Percentiles rank a stretch among this genome's conserved stretches.
phyloP scores from a whole-genome alignment of 2,797 vertebrate species.

The Danio tinwini region DNA sequence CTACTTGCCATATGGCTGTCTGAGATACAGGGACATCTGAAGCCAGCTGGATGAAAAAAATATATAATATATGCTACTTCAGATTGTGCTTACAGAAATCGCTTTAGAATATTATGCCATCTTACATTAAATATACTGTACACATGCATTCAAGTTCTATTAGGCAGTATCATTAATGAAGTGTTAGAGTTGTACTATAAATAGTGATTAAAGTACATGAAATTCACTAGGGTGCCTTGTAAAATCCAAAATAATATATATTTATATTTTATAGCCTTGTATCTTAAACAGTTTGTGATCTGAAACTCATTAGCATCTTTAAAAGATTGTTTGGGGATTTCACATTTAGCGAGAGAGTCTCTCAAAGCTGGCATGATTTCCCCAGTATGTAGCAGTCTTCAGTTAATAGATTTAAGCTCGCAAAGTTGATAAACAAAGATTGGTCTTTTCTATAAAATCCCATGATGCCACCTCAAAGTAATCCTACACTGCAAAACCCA shows the following conservation, averaged over 20 bases:
- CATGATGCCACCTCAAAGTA: neutral
- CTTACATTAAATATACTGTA: neutral
- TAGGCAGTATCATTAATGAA: conserved; percentile 21
- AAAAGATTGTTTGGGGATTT: conserved; percentile 2
- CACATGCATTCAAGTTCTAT: neutral
- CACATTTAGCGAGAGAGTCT: neutral
- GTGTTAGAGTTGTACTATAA: conserved; percentile 13
- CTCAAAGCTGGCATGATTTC: too few species aligned
- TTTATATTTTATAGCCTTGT: neutral
- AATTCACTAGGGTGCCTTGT: conserved; percentile 8
- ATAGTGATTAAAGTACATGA: conserved; percentile 5
- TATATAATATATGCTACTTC: neutral
- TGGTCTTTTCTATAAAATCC: neutral
- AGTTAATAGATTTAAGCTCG: neutral
- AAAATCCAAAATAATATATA: too few species aligned
- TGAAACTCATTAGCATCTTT: conserved; percentile 6
- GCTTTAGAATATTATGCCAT: conserved; percentile 17
- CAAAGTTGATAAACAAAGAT: conserved; percentile 19
- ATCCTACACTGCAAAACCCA: too few species aligned
- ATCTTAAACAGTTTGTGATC: neutral
- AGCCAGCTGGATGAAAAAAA: conserved; percentile 18
- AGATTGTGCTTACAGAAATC: neutral
- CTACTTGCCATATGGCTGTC: conserved; percentile 59
- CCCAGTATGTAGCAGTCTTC: neutral
- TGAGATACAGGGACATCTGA: conserved; percentile 40